Percentiles rank a stretch among this genome's conserved stretches.
Evolutionary conservation across 1,140 invertebrate species (phyloP).

Genomic region (Diabrotica undecimpunctata): DNA sequence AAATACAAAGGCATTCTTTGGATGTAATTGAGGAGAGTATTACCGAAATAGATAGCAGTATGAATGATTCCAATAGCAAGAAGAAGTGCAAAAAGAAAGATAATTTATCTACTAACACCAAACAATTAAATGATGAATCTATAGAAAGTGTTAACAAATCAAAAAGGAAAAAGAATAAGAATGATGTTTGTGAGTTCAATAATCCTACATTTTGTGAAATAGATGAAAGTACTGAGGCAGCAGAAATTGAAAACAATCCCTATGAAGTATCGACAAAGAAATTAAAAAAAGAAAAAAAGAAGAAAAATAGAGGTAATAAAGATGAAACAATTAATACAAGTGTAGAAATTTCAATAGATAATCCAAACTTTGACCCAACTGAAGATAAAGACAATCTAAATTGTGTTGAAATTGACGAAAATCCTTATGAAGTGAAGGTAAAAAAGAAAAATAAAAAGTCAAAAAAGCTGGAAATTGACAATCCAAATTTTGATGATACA

Average conservation of each 20-base stretch:
- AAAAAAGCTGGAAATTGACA: slow-evolving; percentile 18
- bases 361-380: slow-evolving; percentile 11
- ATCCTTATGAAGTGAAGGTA: slow-evolving; percentile 9
- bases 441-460: slow-evolving; percentile 21
- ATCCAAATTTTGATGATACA: slow-evolving; percentile 19
- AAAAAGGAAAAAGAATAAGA: slow-evolving; percentile 25
- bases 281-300: slow-evolving; percentile 11
- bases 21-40: slow-evolving; percentile 32
- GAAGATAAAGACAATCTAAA: background rate
- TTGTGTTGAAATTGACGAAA: slow-evolving; percentile 5
- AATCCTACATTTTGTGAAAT: slow-evolving; percentile 5
- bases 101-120: background rate
- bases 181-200: slow-evolving; percentile 7
- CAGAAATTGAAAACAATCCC: background rate
- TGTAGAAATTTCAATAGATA: slow-evolving; percentile 4
- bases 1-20: slow-evolving; percentile 34
- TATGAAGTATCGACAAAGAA: slow-evolving; percentile 4
- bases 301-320: background rate
- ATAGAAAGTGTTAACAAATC: background rate
- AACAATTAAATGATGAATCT: slow-evolving; percentile 8
- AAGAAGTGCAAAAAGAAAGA: slow-evolving; percentile 1
- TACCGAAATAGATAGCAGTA: slow-evolving; percentile 15
- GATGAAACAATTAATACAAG: slow-evolving; percentile 11
- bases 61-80: slow-evolving; percentile 3
- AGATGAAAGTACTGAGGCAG: slow-evolving; percentile 5